Evolutionary conservation across 2,797 vertebrate species (phyloP).

Genomic region (Lagodon rhomboides): DNA sequence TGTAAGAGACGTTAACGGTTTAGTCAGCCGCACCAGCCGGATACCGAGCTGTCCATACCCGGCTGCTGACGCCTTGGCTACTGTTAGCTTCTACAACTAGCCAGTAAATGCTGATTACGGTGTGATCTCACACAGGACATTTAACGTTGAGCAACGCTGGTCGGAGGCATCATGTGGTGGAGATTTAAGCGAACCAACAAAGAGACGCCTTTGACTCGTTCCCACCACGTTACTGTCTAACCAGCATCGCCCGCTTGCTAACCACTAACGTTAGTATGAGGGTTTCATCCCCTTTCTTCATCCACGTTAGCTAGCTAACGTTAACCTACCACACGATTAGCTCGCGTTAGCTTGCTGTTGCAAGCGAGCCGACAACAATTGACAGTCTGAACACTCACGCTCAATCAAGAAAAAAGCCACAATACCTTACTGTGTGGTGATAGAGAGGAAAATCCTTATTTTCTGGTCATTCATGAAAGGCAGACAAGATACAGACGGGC

Average conservation of each 20-base stretch:
- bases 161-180: slow-evolving; percentile 27
- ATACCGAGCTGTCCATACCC: slow-evolving; percentile 13
- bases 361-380: slow-evolving; percentile 35
- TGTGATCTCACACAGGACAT: slow-evolving; percentile 46
- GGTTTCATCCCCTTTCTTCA: slow-evolving; percentile 67
- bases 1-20: background rate
- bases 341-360: slow-evolving; percentile 53
- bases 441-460: slow-evolving; percentile 59
- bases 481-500: slow-evolving; percentile 49
- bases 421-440: slow-evolving; percentile 70
- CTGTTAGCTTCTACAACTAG: slow-evolving; percentile 66
- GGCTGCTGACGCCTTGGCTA: slow-evolving; percentile 49
- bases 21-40: slow-evolving; percentile 14
- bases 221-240: slow-evolving; percentile 8
- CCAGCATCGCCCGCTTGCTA: slow-evolving; percentile 34
- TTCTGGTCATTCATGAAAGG: slow-evolving; percentile 65
- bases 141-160: slow-evolving; percentile 50
- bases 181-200: slow-evolving; percentile 27
- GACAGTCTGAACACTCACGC: background rate
- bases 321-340: slow-evolving; percentile 53
- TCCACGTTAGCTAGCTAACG: slow-evolving; percentile 77
- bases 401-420: background rate
- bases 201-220: slow-evolving; percentile 15
- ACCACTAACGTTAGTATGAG: slow-evolving; percentile 9
- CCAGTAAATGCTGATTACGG: slow-evolving; percentile 26